Percentiles rank a stretch among this genome's conserved stretches.
Conservation (phyloP, 2,888 invertebrate genomes). For the Apocheima hispidaria region DNA sequence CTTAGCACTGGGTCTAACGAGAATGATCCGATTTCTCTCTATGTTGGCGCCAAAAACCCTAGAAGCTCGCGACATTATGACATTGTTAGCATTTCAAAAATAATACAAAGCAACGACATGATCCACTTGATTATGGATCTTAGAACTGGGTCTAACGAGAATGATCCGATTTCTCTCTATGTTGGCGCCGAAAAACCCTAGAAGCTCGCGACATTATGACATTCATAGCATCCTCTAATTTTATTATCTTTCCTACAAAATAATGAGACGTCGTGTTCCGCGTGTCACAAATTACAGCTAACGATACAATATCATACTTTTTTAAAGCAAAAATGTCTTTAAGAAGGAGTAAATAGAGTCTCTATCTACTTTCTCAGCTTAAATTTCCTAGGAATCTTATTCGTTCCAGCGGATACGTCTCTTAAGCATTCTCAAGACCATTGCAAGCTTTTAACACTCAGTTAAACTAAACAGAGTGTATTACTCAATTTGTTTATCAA, state of each 20-base stretch:
- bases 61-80: too few relatives aligned
- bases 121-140: too few relatives aligned
- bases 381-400: slow-evolving; percentile 19
- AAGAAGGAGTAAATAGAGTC: neutral
- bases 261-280: neutral
- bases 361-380: neutral
- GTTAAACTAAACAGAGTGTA: slow-evolving; percentile 20
- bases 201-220: neutral
- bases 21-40: too few relatives aligned
- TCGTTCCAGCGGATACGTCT: slow-evolving; percentile 10
- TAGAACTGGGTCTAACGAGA: too few relatives aligned
- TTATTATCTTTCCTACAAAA: slow-evolving; percentile 6
- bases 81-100: too few relatives aligned
- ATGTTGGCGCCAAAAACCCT: too few relatives aligned
- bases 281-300: slow-evolving; percentile 1
- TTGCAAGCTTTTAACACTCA: slow-evolving; percentile 15
- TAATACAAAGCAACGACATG: too few relatives aligned
- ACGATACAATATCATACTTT: neutral
- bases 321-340: neutral
- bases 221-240: neutral
- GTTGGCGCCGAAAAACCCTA: too few relatives aligned
- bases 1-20: too few relatives aligned
- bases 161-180: too few relatives aligned
- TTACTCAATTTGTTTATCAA: slow-evolving; percentile 14
- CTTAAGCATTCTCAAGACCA: slow-evolving; percentile 6